A percentile compares a stretch with the other conserved stretches of the same genome.
These are phyloP conservation scores for Nasonia giraulti DNA, from an alignment of 1,140 invertebrate genomes.

Conservation along the genomic window DNA sequence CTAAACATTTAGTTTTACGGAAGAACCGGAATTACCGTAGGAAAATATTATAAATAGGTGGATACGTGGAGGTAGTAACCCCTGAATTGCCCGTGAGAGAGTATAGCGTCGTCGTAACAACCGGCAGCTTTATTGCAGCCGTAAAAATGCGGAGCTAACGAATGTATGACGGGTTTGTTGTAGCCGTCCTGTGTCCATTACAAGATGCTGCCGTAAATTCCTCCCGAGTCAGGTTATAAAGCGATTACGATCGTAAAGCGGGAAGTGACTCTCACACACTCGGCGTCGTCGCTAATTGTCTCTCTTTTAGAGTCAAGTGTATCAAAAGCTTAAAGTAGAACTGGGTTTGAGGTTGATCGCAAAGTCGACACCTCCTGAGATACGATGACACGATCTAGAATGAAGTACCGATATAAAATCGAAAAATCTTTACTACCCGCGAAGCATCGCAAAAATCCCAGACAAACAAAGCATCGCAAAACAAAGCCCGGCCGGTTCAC, in stretches of 20 bases:
- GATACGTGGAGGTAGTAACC: background rate
- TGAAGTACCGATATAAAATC: too few species aligned
- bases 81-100: background rate
- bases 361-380: too few species aligned
- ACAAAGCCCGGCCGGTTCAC: background rate
- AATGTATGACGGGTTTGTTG: background rate
- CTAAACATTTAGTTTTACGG: background rate
- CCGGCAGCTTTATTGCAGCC: background rate
- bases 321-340: background rate
- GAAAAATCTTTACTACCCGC: too few species aligned
- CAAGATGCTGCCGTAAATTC: conserved; percentile 4
- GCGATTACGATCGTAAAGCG: conserved; percentile 14
- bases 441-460: background rate
- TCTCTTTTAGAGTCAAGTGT: background rate
- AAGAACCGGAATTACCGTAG: background rate
- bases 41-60: background rate
- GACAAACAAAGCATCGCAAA: background rate
- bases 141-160: background rate
- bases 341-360: background rate
- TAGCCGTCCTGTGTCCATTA: background rate
- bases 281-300: background rate
- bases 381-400: too few species aligned
- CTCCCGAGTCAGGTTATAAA: background rate
- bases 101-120: background rate
- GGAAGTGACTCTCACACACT: background rate